These are phyloP conservation scores for Falco novaeseelandiae DNA, from an alignment of 2,797 vertebrate species.

Conservation along the genomic window DNA sequence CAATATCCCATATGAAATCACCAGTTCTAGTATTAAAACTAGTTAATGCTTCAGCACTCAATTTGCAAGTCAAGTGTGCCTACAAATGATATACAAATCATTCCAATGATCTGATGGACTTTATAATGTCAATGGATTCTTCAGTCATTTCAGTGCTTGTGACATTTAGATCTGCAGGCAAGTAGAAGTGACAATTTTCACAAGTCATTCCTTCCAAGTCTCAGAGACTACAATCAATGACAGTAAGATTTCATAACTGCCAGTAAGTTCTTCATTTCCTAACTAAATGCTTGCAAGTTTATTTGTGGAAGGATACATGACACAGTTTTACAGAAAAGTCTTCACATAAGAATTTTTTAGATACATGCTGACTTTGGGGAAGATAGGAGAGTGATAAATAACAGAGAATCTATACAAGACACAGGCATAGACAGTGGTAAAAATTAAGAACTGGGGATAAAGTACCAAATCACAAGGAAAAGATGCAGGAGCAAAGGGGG, in stretches of 20 bases:
- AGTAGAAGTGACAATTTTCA: constrained; percentile 61
- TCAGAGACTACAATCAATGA: constrained; percentile 47
- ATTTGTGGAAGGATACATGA: constrained; percentile 11
- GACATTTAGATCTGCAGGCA: constrained; percentile 67
- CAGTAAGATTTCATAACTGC: constrained; percentile 40
- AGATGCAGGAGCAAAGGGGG: not conserved
- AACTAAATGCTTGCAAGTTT: not conserved
- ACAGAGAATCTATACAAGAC: not conserved
- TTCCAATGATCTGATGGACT: constrained; percentile 25
- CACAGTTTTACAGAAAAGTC: not conserved
- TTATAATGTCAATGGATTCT: constrained; percentile 59
- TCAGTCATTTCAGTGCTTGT: constrained; percentile 47
- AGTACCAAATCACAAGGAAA: not conserved
- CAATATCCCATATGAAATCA: not conserved
- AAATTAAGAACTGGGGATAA: not conserved
- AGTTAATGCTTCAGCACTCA: not conserved
- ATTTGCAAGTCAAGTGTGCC: constrained; percentile 46
- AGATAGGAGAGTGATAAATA: not conserved
- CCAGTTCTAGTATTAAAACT: not conserved
- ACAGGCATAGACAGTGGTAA: not conserved
- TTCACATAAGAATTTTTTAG: not conserved
- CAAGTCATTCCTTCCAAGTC: constrained; percentile 56
- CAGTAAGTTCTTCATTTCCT: constrained; percentile 18
- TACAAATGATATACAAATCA: constrained; percentile 22
- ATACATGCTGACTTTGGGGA: not conserved